phyloP scores from a whole-genome alignment of 2,888 invertebrate species.

The Trileptium ribeirensis region DNA sequence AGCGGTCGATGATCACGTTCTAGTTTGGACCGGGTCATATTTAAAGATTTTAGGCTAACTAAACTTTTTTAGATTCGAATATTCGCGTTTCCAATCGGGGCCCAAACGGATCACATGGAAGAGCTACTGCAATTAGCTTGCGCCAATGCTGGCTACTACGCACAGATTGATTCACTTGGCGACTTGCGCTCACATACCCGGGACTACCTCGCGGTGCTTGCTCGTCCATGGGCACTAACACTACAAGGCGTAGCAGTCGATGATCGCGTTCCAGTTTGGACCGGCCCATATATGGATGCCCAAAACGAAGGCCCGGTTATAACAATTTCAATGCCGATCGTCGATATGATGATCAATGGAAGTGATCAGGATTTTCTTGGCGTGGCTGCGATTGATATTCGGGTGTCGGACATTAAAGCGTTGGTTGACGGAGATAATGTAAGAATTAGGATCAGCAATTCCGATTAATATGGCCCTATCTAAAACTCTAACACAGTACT shows the following conservation, averaged over 20 bases:
- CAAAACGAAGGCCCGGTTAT: conserved; percentile 24
- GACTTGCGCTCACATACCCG: neutral
- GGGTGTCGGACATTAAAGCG: conserved; percentile 8
- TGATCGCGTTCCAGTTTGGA: conserved; percentile 3
- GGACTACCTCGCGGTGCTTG: conserved; percentile 4
- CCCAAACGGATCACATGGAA: conserved; percentile 54
- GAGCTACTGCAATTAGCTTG: conserved; percentile 56
- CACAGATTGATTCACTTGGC: neutral
- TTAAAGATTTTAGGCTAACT: too few species aligned
- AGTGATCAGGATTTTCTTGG: conserved; percentile 21
- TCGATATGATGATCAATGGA: conserved; percentile 20
- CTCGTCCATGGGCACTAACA: conserved; percentile 17
- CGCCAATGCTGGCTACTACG: conserved; percentile 52
- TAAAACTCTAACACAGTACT: too few species aligned
- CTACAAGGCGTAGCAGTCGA: neutral
- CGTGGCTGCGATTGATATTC: conserved; percentile 27
- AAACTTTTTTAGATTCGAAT: conserved; percentile 51
- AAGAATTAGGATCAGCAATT: too few species aligned
- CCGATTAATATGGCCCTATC: too few species aligned
- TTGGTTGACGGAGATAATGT: neutral
- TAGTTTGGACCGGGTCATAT: conserved; percentile 10
- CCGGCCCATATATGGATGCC: conserved; percentile 28
- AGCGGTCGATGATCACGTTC: neutral
- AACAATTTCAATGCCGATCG: conserved; percentile 24
- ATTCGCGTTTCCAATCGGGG: conserved; percentile 57